phyloP scores from a whole-genome alignment of 2,113 vertebrate species.

The Dicentrarchus labrax region DNA sequence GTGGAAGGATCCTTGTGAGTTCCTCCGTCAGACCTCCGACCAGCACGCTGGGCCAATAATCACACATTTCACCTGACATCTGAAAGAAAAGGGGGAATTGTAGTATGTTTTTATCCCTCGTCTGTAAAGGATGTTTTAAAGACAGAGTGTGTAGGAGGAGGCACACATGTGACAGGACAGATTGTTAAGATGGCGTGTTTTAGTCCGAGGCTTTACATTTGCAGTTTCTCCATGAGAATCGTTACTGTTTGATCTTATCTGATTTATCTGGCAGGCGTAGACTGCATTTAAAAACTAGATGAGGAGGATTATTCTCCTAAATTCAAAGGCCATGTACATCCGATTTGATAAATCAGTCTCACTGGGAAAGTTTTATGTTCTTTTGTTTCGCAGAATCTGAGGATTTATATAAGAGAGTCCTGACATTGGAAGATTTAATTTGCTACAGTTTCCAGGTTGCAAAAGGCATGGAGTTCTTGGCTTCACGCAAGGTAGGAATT shows the following conservation, averaged over 20 bases:
- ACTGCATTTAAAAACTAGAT: conserved; percentile 41
- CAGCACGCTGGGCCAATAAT: conserved; percentile 33
- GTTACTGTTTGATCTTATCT: conserved; percentile 27
- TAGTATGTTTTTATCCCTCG: conserved; percentile 38
- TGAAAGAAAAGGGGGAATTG: conserved; percentile 51
- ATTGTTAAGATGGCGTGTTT: conserved; percentile 20
- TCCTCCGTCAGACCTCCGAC: conserved; percentile 45
- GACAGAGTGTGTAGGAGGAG: conserved; percentile 44
- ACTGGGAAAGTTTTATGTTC: conserved; percentile 23
- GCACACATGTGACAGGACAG: conserved; percentile 41
- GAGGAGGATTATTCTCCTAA: conserved; percentile 10
- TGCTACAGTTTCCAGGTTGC: conserved; percentile 97
- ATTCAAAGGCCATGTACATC: not conserved
- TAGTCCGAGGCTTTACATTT: conserved; percentile 3
- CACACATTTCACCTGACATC: conserved; percentile 67
- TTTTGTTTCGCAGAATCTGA: conserved; percentile 87
- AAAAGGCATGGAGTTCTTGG: conserved; percentile 96
- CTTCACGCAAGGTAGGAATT: conserved; percentile 90
- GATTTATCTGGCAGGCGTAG: conserved; percentile 49
- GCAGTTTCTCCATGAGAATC: conserved; percentile 1
- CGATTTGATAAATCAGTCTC: conserved; percentile 20
- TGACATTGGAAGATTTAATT: conserved; percentile 94
- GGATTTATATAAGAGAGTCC: conserved; percentile 91
- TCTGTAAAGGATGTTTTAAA: conserved; percentile 68
- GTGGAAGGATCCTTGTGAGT: conserved; percentile 69